Evolutionary conservation across 1,140 invertebrate genomes (phyloP), one percentile per base, ranked within the genome.

Genomic region (Calliphora vicina): DNA sequence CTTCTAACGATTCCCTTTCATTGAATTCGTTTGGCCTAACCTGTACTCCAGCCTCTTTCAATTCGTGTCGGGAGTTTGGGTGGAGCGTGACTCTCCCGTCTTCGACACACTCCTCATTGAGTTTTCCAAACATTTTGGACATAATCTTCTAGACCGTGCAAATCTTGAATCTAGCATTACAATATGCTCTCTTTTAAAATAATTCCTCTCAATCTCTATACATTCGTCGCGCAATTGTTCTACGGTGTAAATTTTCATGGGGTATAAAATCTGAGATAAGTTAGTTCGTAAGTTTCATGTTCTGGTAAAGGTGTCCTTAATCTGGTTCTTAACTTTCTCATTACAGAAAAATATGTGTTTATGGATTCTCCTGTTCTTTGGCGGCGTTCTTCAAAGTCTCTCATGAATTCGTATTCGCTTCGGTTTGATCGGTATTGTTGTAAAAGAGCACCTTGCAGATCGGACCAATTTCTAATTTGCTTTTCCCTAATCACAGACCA

Each of bases 191-290:
- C 27, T 72, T 72, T 25, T 72, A 3, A 72, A 72, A 72, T 72
- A 72, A 72, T 72, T 72, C 26, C 27, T 72, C 25, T 72, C 71
- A 13, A 72, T 13, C 12, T 72, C 71, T 26, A 26, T 72, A 72
- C 71, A 72, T 72, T 72, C 71, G 15, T 72, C 71, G 25, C 71
- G 25, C 23, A 72, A 27, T 72, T 72, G 71, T 26, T 72, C 71
- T 26, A 72, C 27, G 6, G 71, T 72, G 23, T 72, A 72, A 26
- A 72, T 72, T 27, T 72, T 72, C 25, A 72, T 72, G 6, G 23
- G 23, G 15, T 72, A 72, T 72, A 72, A 6, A 26, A 71, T 71
- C 9, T 72, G 71, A 26, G 23, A 26, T 27, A 26, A 17, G 23
- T 72, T 26, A 13, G 71, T 23, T 26, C 71, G 71, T 26, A 72